Evolutionary conservation across 2,113 vertebrate species (phyloP).

Genomic region (Scophthalmus maximus): DNA sequence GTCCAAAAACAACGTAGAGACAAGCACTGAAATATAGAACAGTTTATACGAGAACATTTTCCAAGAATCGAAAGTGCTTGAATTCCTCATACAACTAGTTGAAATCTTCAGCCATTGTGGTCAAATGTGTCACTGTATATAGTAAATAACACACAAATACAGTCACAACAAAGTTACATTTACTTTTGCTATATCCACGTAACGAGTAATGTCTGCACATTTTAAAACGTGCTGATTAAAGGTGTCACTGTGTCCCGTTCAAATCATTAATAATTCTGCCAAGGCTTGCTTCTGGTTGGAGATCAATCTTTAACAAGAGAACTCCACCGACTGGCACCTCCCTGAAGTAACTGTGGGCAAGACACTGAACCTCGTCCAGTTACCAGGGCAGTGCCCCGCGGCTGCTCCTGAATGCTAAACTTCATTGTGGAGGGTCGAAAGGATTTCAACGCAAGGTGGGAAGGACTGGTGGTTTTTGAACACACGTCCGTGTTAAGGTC

Average conservation of each 20-base stretch:
- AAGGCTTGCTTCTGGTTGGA: constrained; percentile 5
- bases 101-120: not conserved
- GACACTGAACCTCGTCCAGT: constrained; percentile 9
- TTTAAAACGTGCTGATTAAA: constrained; percentile 1
- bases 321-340: not conserved
- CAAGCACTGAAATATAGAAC: not conserved
- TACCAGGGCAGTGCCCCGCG: not conserved
- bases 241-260: not conserved
- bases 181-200: no score
- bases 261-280: constrained; percentile 21
- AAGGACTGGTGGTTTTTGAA: not conserved
- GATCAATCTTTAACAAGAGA: constrained; percentile 23
- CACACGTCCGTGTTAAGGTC: not conserved
- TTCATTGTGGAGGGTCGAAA: not conserved
- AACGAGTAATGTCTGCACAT: no score
- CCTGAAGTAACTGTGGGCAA: not conserved
- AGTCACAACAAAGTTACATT: no score
- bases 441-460: not conserved
- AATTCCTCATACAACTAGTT: not conserved
- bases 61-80: not conserved
- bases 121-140: not conserved
- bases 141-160: no score
- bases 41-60: not conserved
- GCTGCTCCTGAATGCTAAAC: constrained; percentile 11
- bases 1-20: not conserved